These are phyloP conservation scores for Phataginus tetradactyla DNA, from an alignment of 2,797 vertebrate species.

Conservation along the genomic window DNA sequence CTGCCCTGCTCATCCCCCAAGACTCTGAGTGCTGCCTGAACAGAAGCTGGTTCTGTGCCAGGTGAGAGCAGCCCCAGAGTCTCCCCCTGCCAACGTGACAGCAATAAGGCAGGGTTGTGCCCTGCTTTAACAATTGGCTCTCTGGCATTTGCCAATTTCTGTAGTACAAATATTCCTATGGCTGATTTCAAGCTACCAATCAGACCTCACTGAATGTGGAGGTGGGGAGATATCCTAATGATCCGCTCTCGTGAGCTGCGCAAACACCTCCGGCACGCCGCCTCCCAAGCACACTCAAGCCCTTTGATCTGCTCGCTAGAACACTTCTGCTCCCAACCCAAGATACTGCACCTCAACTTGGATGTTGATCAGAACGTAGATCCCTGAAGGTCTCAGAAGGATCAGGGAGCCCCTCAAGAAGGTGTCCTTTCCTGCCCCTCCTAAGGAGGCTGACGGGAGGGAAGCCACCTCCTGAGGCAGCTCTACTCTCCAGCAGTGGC, in stretches of 20 bases:
- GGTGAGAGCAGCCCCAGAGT: neutral
- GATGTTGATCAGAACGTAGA: conserved; percentile 10
- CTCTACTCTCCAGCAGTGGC: neutral
- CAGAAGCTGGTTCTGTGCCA: neutral
- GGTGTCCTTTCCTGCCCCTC: neutral
- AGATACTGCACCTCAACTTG: neutral
- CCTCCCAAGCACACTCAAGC: neutral
- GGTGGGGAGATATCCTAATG: neutral
- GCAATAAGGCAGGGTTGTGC: neutral
- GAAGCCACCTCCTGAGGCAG: neutral
- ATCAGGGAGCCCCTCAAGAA: neutral
- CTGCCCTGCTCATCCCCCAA: neutral
- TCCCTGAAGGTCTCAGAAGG: neutral
- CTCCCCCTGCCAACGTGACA: neutral
- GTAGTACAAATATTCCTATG: neutral
- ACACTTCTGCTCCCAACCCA: neutral
- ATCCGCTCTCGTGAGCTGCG: neutral
- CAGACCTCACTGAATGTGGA: neutral
- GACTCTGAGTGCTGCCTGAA: neutral
- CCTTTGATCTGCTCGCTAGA: neutral
- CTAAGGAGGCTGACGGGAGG: neutral
- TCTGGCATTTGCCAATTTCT: neutral
- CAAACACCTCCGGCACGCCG: neutral
- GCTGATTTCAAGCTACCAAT: neutral
- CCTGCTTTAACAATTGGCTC: neutral